Conservation (phyloP, 2,888 invertebrate genomes). For the Bembecia ichneumoniformis region DNA sequence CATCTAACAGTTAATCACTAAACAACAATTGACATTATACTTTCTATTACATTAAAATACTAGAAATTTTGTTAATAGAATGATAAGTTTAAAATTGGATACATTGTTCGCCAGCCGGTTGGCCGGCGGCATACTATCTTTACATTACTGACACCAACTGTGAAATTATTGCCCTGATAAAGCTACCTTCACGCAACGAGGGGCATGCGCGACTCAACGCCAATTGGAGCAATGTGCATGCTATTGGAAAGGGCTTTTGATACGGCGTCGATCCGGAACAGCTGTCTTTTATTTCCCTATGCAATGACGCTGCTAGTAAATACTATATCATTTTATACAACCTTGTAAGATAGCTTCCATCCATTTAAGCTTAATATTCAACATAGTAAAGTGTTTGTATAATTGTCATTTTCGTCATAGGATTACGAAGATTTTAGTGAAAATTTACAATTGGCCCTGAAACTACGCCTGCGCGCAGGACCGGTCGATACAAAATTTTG, state of each 20-base stretch:
- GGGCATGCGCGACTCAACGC: conserved; percentile 55
- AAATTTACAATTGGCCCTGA: conserved; percentile 5
- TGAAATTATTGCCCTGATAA: conserved; percentile 40
- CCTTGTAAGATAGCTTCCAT: no score
- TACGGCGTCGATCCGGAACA: conserved; percentile 20
- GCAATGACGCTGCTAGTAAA: neutral
- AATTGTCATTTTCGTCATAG: no score
- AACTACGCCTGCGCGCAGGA: conserved; percentile 56
- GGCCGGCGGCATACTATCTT: conserved; percentile 42
- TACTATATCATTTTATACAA: no score
- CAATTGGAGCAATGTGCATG: conserved; percentile 50
- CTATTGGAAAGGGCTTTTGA: conserved; percentile 24
- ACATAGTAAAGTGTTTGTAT: no score
- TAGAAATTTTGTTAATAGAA: conserved; percentile 26
- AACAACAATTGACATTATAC: conserved; percentile 56
- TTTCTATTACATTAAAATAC: conserved; percentile 22
- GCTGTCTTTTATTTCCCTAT: conserved; percentile 16
- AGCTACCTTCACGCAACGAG: conserved; percentile 17
- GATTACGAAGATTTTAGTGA: no score
- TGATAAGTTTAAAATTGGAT: conserved; percentile 20
- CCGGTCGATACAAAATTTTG: conserved; percentile 41
- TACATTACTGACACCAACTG: conserved; percentile 51
- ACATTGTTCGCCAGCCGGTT: conserved; percentile 44
- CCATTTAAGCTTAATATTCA: no score
- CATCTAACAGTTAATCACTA: conserved; percentile 38